These are phyloP conservation scores for Stegodyphus dumicola DNA, from an alignment of 1,140 invertebrate genomes.

Conservation along the genomic window DNA sequence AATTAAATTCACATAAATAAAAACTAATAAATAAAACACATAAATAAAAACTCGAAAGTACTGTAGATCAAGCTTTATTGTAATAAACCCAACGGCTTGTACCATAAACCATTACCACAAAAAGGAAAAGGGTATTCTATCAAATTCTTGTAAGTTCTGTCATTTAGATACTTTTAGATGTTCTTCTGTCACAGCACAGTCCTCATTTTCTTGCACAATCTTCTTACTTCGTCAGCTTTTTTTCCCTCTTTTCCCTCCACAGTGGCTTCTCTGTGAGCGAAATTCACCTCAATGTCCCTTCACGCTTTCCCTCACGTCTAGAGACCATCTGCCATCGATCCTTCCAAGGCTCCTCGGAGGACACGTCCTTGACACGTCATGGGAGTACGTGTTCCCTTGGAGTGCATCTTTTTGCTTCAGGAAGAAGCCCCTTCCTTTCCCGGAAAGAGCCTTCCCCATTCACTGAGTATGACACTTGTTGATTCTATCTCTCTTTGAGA, in stretches of 20 bases:
- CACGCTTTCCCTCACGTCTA: neutral
- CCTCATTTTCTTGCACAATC: neutral
- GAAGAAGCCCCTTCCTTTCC: constrained; percentile 3
- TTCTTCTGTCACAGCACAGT: neutral
- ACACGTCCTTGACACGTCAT: constrained; percentile 12
- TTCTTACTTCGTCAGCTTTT: neutral
- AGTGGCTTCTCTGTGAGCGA: constrained; percentile 45
- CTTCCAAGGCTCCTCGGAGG: constrained; percentile 36
- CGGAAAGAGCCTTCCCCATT: neutral
- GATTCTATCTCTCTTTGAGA: too few species aligned
- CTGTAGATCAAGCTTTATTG: too few species aligned
- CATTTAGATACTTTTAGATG: neutral
- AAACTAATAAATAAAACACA: too few species aligned
- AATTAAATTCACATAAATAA: too few species aligned
- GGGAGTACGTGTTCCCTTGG: constrained; percentile 48
- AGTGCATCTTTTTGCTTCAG: constrained; percentile 34
- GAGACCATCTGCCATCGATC: constrained; percentile 6
- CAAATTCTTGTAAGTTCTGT: too few species aligned
- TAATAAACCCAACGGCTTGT: too few species aligned
- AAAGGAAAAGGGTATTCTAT: too few species aligned
- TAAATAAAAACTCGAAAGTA: too few species aligned
- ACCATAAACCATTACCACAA: too few species aligned
- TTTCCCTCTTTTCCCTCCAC: neutral
- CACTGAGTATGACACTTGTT: neutral
- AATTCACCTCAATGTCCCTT: constrained; percentile 43